Evolutionary conservation across 2,888 invertebrate species (phyloP).

Genomic region (Pandemis cinnamomeana): DNA sequence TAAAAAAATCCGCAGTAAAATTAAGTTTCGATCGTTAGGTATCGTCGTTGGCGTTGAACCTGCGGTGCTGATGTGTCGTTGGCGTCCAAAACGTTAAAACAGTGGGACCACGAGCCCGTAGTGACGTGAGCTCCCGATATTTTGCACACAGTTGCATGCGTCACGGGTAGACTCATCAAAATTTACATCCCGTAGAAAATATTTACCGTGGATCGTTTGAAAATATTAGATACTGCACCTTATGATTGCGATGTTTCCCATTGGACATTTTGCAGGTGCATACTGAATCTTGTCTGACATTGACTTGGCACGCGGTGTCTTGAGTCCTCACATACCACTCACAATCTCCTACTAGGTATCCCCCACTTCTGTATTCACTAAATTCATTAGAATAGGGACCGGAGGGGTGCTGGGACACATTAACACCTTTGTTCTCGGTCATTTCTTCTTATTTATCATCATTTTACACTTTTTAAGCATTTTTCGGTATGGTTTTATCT

Average conservation of each 20-base stretch:
- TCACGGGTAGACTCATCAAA: too few relatives aligned
- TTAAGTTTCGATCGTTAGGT: too few relatives aligned
- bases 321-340: conserved; percentile 44
- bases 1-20: too few relatives aligned
- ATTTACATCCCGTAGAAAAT: too few relatives aligned
- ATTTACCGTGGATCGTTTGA: too few relatives aligned
- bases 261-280: conserved; percentile 53
- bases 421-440: conserved; percentile 61
- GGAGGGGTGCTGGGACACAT: conserved; percentile 56
- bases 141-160: too few relatives aligned
- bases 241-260: neutral
- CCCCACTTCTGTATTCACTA: neutral
- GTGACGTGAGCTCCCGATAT: too few relatives aligned
- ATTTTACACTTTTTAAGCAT: conserved; percentile 48
- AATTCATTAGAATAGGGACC: conserved; percentile 44
- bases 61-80: too few relatives aligned
- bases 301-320: conserved; percentile 61
- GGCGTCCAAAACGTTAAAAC: too few relatives aligned
- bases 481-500: conserved; percentile 27
- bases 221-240: neutral
- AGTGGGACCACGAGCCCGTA: too few relatives aligned
- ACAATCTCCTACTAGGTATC: neutral
- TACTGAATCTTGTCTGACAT: conserved; percentile 51
- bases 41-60: too few relatives aligned
- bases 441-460: conserved; percentile 66